Percentiles rank a stretch among this genome's conserved stretches.
These are phyloP conservation scores for Sebastes flavidus DNA, from an alignment of 2,797 vertebrate genomes.

Conservation along the genomic window DNA sequence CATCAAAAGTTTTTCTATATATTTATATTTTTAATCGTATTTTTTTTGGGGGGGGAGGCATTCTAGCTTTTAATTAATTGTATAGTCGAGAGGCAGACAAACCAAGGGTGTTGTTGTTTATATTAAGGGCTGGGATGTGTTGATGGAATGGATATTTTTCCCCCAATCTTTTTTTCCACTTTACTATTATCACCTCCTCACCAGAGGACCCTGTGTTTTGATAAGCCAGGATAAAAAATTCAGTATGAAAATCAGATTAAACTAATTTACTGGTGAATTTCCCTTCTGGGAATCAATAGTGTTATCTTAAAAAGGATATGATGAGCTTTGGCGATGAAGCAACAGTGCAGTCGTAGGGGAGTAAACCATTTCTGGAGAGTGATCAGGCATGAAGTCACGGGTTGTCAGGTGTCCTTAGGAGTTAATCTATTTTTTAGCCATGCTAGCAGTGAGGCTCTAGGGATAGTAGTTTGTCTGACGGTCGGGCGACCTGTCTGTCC, in stretches of 20 bases:
- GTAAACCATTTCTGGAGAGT: neutral
- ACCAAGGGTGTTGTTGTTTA: neutral
- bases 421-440: neutral
- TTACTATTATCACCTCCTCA: slow-evolving; percentile 9
- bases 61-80: neutral
- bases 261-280: neutral
- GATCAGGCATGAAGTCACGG: too few relatives aligned
- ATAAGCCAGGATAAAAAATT: neutral
- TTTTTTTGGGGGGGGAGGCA: neutral
- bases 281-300: neutral
- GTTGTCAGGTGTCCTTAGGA: too few relatives aligned
- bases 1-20: neutral
- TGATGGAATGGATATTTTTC: neutral
- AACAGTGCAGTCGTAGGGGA: neutral
- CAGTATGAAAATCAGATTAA: neutral
- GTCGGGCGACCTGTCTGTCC: neutral
- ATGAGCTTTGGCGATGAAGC: neutral
- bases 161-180: neutral
- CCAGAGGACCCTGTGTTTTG: neutral
- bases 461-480: neutral
- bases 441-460: neutral
- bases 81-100: neutral
- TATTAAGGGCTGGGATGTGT: neutral
- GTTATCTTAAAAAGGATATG: neutral
- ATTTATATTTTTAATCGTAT: neutral